Conservation (phyloP, 2,113 vertebrate genomes). For the Paralichthys olivaceus region DNA sequence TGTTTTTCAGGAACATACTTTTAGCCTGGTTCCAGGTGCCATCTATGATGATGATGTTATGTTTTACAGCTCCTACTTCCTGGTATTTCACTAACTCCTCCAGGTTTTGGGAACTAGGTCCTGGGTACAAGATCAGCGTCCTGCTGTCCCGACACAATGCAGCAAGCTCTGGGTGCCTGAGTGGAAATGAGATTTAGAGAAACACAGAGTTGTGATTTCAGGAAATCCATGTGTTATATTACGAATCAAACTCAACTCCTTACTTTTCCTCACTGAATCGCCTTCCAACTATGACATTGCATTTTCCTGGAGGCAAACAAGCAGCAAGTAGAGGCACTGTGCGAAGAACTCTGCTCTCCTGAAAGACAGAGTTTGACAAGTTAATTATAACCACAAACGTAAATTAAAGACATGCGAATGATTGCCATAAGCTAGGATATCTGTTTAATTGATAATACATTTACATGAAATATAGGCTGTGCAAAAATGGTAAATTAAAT, state of each 20-base stretch:
- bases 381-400: not conserved
- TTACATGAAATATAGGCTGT: not conserved
- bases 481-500: not conserved
- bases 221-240: not conserved
- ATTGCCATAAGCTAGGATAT: not conserved
- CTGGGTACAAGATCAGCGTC: conserved; percentile 94
- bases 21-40: conserved; percentile 99
- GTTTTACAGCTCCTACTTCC: conserved; percentile 74
- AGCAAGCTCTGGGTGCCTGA: conserved; percentile 91
- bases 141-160: conserved; percentile 86
- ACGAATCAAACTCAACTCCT: conserved; percentile 26
- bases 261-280: conserved; percentile 95
- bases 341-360: conserved; percentile 94
- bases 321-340: conserved; percentile 94
- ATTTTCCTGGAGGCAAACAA: conserved; percentile 92
- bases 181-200: not conserved
- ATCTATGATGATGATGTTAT: conserved; percentile 92
- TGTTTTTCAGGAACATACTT: conserved; percentile 96
- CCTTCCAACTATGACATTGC: conserved; percentile 90
- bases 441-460: not conserved
- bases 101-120: conserved; percentile 89
- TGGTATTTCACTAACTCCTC: conserved; percentile 77
- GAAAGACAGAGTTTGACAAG: conserved; percentile 29
- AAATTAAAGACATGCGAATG: not conserved
- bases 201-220: not conserved